A percentile compares a stretch with the other conserved stretches of the same genome.
phyloP scores from a whole-genome alignment of 2,888 invertebrate species.

The Metopia argyrocephala region DNA sequence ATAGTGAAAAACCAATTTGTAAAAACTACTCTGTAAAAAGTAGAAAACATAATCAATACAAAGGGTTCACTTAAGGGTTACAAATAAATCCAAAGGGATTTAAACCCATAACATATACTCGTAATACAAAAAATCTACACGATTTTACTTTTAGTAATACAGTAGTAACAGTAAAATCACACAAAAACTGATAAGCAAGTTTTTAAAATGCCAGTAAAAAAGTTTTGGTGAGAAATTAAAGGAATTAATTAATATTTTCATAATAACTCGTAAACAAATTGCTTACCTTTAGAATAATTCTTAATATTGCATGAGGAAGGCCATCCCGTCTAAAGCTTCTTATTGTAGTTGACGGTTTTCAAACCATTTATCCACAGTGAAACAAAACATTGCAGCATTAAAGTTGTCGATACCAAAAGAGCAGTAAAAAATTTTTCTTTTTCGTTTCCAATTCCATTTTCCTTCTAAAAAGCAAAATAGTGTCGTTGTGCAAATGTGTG shows the following conservation, averaged over 20 bases:
- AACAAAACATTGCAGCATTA: background rate
- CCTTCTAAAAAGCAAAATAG: conserved; percentile 58
- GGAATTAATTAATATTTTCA: too few species aligned
- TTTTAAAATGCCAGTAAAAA: too few species aligned
- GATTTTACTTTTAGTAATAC: background rate
- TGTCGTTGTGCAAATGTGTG: conserved; percentile 54
- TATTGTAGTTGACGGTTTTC: conserved; percentile 16
- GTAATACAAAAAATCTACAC: background rate
- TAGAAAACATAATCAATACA: background rate
- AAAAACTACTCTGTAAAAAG: background rate
- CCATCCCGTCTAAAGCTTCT: too few species aligned
- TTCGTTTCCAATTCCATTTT: background rate
- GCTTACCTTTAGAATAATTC: too few species aligned
- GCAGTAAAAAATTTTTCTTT: conserved; percentile 19
- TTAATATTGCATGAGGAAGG: too few species aligned
- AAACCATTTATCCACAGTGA: conserved; percentile 24
- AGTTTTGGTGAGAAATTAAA: too few species aligned
- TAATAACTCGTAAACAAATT: too few species aligned
- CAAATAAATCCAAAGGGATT: conserved; percentile 39
- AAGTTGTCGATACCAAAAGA: conserved; percentile 49
- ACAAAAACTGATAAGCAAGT: background rate
- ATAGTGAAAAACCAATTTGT: background rate
- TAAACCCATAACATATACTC: conserved; percentile 5
- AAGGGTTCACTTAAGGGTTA: conserved; percentile 34
- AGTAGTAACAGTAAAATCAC: background rate